Evolutionary conservation across 2,113 vertebrate species (phyloP), one percentile per base, ranked within the genome.

Genomic region (Ctenomys sociabilis): DNA sequence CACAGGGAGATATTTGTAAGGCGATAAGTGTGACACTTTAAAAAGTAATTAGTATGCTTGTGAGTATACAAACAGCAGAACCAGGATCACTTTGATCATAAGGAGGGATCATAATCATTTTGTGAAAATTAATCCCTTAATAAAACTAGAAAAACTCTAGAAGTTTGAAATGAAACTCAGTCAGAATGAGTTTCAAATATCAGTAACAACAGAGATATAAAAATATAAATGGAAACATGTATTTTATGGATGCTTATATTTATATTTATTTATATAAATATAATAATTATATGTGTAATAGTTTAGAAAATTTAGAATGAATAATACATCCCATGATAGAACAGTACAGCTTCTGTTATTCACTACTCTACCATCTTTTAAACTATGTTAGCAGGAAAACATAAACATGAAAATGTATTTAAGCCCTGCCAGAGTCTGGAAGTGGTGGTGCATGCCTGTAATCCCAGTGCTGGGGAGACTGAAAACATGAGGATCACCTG

Each of bases 11-110:
- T 88, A 88, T 75, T 92, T 14, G 89, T 59, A 30, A 90, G 93
- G 78, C 96, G 57, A 87, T 93, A 91, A 96, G 10, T 19, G 84
- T 77, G 57, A 43, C 80, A 87, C 66, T 96, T 95, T 63, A 83
- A 92, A 97, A 94, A 92, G 85, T 85, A 96, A 97, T 97, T 96
- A 95, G 90, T 90, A 95, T 96, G 52, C 92, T 81, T 95, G 16
- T 95, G 68, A 90, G 70, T 97, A 97, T 97, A 97, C 82, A 97
- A 97, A 97, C 82, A 92, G 37, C 32, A 85, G 28, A 37, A 66
- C 57, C 85, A 17, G 43, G 94, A 94, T 64, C 89, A 75, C 70
- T 97, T 89, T 94, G 70, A 93, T 92, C 82, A 52, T 80, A 85
- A 88, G 40, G 21, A 93, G 95, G 63, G 4, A 93, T 90, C 5